phyloP scores from a whole-genome alignment of 2,888 invertebrate species.

The Helicoverpa assulta region DNA sequence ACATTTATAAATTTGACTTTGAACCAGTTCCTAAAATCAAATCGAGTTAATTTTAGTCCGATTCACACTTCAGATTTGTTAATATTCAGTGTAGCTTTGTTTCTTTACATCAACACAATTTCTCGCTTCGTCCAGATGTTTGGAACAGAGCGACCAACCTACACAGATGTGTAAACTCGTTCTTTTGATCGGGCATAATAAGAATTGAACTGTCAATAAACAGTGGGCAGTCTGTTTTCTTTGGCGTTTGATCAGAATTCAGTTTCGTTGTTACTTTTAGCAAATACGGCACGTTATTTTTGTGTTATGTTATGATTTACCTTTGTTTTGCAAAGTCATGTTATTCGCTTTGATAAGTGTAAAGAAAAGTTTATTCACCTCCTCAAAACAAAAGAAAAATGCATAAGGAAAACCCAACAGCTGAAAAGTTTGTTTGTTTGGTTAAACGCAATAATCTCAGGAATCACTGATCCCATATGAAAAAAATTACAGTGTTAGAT shows the following conservation, averaged over 20 bases:
- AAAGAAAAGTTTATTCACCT: slow-evolving; percentile 10
- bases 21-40: not conserved
- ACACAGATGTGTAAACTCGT: slow-evolving; percentile 67
- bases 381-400: too few relatives aligned
- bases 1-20: not conserved
- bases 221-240: slow-evolving; percentile 68
- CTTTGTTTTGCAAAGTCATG: slow-evolving; percentile 2
- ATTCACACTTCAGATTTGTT: not conserved
- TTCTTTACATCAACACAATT: slow-evolving; percentile 1
- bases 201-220: slow-evolving; percentile 72
- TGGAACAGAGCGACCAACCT: slow-evolving; percentile 51
- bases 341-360: not conserved
- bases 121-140: slow-evolving; percentile 52
- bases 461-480: too few relatives aligned
- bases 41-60: not conserved
- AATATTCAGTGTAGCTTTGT: not conserved
- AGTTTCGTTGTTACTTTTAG: slow-evolving; percentile 40
- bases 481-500: too few relatives aligned
- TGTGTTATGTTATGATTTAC: slow-evolving; percentile 2
- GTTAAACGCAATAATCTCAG: too few relatives aligned
- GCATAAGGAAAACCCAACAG: too few relatives aligned
- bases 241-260: slow-evolving; percentile 74
- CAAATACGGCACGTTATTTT: slow-evolving; percentile 38
- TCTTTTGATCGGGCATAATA: slow-evolving; percentile 73
- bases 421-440: too few relatives aligned